Evolutionary conservation across 53 echinoderm and acorn worm genomes (phyloP), one percentile per base, ranked within the genome.

Genomic region (Astropecten irregularis): DNA sequence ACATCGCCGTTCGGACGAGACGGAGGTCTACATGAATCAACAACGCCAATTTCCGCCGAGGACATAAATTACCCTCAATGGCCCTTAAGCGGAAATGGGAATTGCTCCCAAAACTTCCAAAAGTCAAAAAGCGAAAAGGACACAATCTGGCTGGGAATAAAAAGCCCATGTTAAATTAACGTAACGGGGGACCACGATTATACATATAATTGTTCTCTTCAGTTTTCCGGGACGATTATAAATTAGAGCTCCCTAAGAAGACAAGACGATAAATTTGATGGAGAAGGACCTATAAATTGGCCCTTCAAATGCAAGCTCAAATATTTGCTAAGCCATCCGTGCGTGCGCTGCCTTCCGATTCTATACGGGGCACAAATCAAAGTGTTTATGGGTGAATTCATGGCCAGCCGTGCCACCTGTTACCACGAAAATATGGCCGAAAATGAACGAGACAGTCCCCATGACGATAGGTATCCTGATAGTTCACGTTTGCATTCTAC

Each of bases 291-390:
- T 4, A 40, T 44, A 64, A 64, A 64, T 64, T 64, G 16, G 37
- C 38, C 37, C n/a, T n/a, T n/a, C 36, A 3, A 37, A 38, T 9
- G 38, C 19, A 64, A 64, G 44, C 36, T 6, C 20, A 26, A 37
- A 68, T 46, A 68, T 46, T 25, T 10, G 14, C n/a, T n/a, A n/a
- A n/a, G n/a, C n/a, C n/a, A n/a, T n/a, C n/a, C n/a, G n/a, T n/a
- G n/a, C n/a, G n/a, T n/a, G n/a, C n/a, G n/a, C n/a, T n/a, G n/a
- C n/a, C n/a, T n/a, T n/a, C n/a, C n/a, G n/a, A n/a, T n/a, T n/a
- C n/a, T n/a, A n/a, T n/a, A n/a, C n/a, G n/a, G n/a, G n/a, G 26
- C 79, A 79, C 79, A 79, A 79, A 62, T 79, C 79, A 79, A 37
- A 20, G 25, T 79, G 63, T 62, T 74, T 74, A 57, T 74, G 37